Evolutionary conservation across 1,140 invertebrate genomes (phyloP).

Genomic region (Drosophila kikkawai): DNA sequence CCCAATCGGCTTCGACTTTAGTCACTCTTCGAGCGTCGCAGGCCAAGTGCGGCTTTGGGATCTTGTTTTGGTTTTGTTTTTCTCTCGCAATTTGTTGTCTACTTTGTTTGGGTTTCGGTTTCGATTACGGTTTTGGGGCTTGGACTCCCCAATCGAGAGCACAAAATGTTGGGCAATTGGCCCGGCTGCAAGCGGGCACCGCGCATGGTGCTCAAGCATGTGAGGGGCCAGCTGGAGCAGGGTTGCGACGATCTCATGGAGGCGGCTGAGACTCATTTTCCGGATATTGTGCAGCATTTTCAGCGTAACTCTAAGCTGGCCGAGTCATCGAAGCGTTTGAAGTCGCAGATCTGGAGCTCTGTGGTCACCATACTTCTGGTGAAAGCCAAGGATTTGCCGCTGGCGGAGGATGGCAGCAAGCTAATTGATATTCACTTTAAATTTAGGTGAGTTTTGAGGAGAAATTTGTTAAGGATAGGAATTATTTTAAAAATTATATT

Average conservation of each 20-base stretch:
- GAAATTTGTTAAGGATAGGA: not conserved
- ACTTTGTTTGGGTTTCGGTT: constrained; percentile 3
- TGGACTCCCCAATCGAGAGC: not conserved
- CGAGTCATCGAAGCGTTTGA: constrained; percentile 92
- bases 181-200: constrained; percentile 43
- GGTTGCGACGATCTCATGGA: constrained; percentile 66
- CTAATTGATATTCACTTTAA: constrained; percentile 98
- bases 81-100: constrained; percentile 1
- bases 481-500: not conserved
- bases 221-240: constrained; percentile 69
- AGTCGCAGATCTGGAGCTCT: constrained; percentile 97
- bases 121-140: not conserved
- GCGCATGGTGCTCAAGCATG: constrained; percentile 69
- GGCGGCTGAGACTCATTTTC: constrained; percentile 50
- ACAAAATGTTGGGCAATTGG: constrained; percentile 58
- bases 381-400: constrained; percentile 95
- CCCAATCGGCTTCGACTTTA: constrained; percentile 22
- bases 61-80: constrained; percentile 18
- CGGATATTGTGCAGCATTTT: constrained; percentile 88
- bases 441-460: constrained; percentile 90
- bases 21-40: constrained; percentile 32
- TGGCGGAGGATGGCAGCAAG: constrained; percentile 95
- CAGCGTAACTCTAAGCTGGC: constrained; percentile 90
- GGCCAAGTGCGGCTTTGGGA: constrained; percentile 26
- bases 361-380: constrained; percentile 98